Evolutionary conservation across 2,888 invertebrate species (phyloP).

Genomic region (Eupithecia exiguata): DNA sequence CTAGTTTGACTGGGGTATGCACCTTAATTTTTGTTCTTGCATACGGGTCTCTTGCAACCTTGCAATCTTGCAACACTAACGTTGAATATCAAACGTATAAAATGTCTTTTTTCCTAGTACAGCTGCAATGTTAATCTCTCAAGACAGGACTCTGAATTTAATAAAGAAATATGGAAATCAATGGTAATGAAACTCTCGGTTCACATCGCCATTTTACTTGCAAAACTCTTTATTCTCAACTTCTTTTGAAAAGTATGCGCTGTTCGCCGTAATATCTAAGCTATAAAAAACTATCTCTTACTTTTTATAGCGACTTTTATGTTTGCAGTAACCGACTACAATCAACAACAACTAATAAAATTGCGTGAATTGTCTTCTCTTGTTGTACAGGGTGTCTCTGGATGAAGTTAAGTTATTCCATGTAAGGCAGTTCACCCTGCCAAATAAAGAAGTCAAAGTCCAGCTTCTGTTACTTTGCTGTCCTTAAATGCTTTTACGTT

Average conservation of each 20-base stretch:
- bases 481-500: background rate
- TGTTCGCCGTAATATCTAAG: conserved; percentile 40
- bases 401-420: background rate
- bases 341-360: conserved; percentile 39
- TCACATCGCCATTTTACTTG: conserved; percentile 43
- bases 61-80: too few species aligned
- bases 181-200: conserved; percentile 39
- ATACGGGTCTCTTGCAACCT: too few species aligned
- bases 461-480: background rate
- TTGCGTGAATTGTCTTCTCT: conserved; percentile 25
- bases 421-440: background rate
- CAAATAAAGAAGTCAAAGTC: background rate
- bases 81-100: background rate
- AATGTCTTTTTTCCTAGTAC: background rate
- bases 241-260: conserved; percentile 41
- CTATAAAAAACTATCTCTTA: conserved; percentile 47
- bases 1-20: too few species aligned
- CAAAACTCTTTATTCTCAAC: conserved; percentile 41
- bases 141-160: conserved; percentile 24
- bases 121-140: conserved; percentile 20
- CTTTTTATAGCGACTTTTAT: conserved; percentile 47
- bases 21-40: too few species aligned
- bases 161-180: conserved; percentile 38
- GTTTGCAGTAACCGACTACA: conserved; percentile 43
- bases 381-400: conserved; percentile 5